A percentile compares a stretch with the other conserved stretches of the same genome.
phyloP scores from a whole-genome alignment of 1,140 invertebrate species.

The Leptinotarsa undecemlineata region DNA sequence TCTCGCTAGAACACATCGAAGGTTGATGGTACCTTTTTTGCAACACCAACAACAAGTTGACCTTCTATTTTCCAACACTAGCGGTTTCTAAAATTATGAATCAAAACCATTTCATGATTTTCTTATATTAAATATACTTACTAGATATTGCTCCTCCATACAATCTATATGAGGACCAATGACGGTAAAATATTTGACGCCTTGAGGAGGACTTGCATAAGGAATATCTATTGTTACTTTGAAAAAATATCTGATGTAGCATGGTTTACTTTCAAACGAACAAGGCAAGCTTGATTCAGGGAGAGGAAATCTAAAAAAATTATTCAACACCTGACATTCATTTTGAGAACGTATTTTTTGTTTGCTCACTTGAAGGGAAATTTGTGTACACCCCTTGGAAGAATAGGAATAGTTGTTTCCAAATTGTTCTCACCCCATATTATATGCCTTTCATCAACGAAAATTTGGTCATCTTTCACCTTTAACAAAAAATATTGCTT shows the following conservation, averaged over 20 bases:
- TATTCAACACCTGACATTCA: not conserved
- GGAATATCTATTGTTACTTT: slow-evolving; percentile 81
- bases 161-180: slow-evolving; percentile 85
- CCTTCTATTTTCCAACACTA: slow-evolving; percentile 70
- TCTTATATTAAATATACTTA: slow-evolving; percentile 53
- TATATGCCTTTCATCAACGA: slow-evolving; percentile 75
- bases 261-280: slow-evolving; percentile 80
- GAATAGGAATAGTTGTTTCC: slow-evolving; percentile 66
- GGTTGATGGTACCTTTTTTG: slow-evolving; percentile 69
- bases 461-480: slow-evolving; percentile 81
- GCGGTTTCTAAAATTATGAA: slow-evolving; percentile 65
- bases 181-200: slow-evolving; percentile 84
- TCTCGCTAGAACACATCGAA: slow-evolving; percentile 73
- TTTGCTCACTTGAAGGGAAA: slow-evolving; percentile 66
- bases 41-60: slow-evolving; percentile 78
- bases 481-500: slow-evolving; percentile 25
- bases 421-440: slow-evolving; percentile 79
- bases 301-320: slow-evolving; percentile 66
- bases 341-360: not conserved
- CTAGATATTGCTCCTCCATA: slow-evolving; percentile 84
- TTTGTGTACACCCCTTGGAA: slow-evolving; percentile 75
- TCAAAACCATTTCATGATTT: slow-evolving; percentile 9
- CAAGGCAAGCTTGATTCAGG: slow-evolving; percentile 79
- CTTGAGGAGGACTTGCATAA: slow-evolving; percentile 81
- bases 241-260: slow-evolving; percentile 79